Conservation (phyloP, 1,140 invertebrate genomes). For the Mactra quadrangularis region DNA sequence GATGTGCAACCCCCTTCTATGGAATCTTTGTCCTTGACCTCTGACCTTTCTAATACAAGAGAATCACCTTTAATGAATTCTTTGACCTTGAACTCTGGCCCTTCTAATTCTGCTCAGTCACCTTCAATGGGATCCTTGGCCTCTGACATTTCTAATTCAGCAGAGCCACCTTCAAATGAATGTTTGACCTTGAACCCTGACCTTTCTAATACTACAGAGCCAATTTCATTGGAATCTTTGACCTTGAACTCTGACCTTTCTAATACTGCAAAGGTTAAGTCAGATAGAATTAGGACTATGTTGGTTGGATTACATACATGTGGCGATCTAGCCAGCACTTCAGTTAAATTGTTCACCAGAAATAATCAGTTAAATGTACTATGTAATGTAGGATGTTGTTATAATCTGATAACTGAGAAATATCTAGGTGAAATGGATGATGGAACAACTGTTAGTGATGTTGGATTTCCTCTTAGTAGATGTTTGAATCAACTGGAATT, state of each 20-base stretch:
- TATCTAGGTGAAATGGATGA: background rate
- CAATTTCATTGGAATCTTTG: background rate
- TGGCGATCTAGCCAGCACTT: conserved; percentile 71
- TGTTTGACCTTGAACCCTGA: background rate
- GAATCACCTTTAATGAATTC: no score
- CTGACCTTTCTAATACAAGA: no score
- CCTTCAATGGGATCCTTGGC: no score
- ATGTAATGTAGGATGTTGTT: conserved; percentile 77
- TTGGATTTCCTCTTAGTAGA: conserved; percentile 88
- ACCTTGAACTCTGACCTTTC: background rate
- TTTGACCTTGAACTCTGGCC: no score
- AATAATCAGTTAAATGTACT: conserved; percentile 56
- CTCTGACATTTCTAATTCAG: no score
- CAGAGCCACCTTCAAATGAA: no score
- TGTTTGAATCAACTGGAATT: conserved; percentile 86
- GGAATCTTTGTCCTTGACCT: no score
- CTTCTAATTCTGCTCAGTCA: no score
- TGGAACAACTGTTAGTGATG: background rate
- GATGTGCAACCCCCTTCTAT: no score
- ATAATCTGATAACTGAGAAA: conserved; percentile 73
- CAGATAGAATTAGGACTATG: conserved; percentile 42
- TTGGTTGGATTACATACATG: conserved; percentile 78
- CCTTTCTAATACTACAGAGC: no score
- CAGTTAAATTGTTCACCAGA: conserved; percentile 67
- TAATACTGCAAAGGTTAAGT: background rate